phyloP scores from a whole-genome alignment of 2,888 invertebrate species.

The Thysanoteuthis rhombus region DNA sequence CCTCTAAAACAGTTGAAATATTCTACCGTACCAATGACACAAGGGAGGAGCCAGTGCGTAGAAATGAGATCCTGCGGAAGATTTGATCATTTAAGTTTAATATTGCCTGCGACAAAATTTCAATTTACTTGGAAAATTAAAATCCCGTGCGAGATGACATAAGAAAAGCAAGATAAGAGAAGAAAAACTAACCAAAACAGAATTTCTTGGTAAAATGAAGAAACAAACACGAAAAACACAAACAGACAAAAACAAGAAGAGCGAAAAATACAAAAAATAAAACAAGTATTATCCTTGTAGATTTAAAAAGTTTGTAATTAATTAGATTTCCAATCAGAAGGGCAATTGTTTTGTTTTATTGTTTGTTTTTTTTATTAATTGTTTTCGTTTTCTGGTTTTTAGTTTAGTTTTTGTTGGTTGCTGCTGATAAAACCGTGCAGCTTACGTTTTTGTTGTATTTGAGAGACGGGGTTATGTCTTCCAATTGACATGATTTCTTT shows the following conservation, averaged over 20 bases:
- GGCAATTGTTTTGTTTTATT: background rate
- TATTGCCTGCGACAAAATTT: constrained; percentile 12
- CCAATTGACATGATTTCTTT: too few species aligned
- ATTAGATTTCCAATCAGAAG: constrained; percentile 12
- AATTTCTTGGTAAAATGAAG: background rate
- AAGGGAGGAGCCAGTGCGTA: background rate
- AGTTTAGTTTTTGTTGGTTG: background rate
- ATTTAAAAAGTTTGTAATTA: constrained; percentile 12
- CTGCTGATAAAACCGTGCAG: background rate
- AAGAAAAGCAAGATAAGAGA: background rate
- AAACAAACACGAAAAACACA: background rate
- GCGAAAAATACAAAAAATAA: background rate
- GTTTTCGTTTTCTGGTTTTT: background rate
- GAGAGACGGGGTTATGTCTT: too few species aligned
- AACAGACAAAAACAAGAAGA: background rate
- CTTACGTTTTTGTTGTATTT: too few species aligned
- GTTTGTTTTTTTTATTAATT: background rate
- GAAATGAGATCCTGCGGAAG: background rate
- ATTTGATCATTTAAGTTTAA: background rate
- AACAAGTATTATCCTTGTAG: background rate
- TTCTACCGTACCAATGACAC: background rate
- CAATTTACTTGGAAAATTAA: background rate
- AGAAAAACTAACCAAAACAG: background rate
- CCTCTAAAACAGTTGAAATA: background rate
- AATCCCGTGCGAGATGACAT: background rate